Conservation (phyloP, 1,140 invertebrate genomes). For the Ctenoplectra terminalis region DNA sequence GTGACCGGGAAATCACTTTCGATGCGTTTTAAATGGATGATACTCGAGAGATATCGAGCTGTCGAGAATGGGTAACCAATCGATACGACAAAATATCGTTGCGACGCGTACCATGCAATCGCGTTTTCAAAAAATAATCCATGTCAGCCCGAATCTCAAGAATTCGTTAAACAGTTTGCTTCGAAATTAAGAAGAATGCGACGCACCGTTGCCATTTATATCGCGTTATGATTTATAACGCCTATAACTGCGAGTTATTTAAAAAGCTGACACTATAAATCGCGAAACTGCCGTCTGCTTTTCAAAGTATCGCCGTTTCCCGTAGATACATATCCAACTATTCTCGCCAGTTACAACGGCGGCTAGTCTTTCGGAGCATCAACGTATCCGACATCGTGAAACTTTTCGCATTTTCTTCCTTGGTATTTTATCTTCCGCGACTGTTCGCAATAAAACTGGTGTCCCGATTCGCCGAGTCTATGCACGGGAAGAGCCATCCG, state of each 20-base stretch:
- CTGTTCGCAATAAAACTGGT: conserved; percentile 56
- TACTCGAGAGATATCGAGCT: no score
- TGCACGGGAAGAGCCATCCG: background rate
- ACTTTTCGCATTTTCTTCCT: conserved; percentile 62
- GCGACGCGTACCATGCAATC: background rate
- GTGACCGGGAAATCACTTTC: background rate
- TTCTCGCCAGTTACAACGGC: conserved; percentile 12
- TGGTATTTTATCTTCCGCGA: conserved; percentile 50
- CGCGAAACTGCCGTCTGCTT: conserved; percentile 1
- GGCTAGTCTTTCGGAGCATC: background rate
- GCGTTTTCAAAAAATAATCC: background rate
- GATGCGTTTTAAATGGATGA: conserved; percentile 10
- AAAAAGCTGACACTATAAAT: conserved; percentile 36
- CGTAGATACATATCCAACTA: conserved; percentile 21
- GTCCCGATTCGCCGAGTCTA: conserved; percentile 22
- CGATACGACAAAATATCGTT: background rate
- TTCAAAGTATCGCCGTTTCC: conserved; percentile 13
- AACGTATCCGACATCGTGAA: conserved; percentile 29
- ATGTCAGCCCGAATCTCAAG: no score
- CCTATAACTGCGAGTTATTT: conserved; percentile 17
- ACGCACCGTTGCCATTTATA: background rate
- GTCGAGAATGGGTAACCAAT: background rate
- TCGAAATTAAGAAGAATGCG: background rate
- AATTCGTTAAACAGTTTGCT: background rate
- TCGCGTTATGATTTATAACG: background rate